A percentile compares a stretch with the other conserved stretches of the same genome.
Conservation (phyloP, 1,140 invertebrate species). For the Drosophila bocqueti region DNA sequence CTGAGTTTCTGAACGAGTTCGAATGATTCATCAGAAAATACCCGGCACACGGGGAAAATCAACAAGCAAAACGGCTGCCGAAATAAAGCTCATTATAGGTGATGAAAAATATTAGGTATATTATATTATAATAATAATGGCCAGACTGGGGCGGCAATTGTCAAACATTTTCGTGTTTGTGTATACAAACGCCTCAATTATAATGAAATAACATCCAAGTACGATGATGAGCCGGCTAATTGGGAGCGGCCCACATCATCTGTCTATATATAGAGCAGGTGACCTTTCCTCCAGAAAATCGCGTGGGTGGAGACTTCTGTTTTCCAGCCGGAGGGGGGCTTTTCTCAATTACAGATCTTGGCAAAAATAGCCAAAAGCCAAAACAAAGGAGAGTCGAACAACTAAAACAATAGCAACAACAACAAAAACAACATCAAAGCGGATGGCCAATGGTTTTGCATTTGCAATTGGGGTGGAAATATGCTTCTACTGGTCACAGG, state of each 20-base stretch:
- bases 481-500: slow-evolving; percentile 4
- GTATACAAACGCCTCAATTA: slow-evolving; percentile 57
- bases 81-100: slow-evolving; percentile 40
- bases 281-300: slow-evolving; percentile 61
- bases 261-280: slow-evolving; percentile 67
- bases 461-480: slow-evolving; percentile 25
- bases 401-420: slow-evolving; percentile 55
- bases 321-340: slow-evolving; percentile 27
- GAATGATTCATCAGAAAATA: slow-evolving; percentile 67
- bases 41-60: slow-evolving; percentile 5
- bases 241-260: slow-evolving; percentile 56
- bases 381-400: slow-evolving; percentile 28
- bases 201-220: slow-evolving; percentile 57
- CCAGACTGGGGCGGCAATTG: slow-evolving; percentile 34
- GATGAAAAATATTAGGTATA: slow-evolving; percentile 40
- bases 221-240: slow-evolving; percentile 41
- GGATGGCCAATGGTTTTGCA: slow-evolving; percentile 32
- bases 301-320: slow-evolving; percentile 34
- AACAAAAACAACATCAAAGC: slow-evolving; percentile 55
- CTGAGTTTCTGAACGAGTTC: slow-evolving; percentile 24
- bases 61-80: slow-evolving; percentile 1
- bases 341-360: slow-evolving; percentile 68
- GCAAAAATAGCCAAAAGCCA: slow-evolving; percentile 60
- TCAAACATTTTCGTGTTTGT: slow-evolving; percentile 60
- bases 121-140: slow-evolving; percentile 51